Base-by-base conservation (phyloP, 2,113 vertebrate genomes). In the Conger conger region DNA sequence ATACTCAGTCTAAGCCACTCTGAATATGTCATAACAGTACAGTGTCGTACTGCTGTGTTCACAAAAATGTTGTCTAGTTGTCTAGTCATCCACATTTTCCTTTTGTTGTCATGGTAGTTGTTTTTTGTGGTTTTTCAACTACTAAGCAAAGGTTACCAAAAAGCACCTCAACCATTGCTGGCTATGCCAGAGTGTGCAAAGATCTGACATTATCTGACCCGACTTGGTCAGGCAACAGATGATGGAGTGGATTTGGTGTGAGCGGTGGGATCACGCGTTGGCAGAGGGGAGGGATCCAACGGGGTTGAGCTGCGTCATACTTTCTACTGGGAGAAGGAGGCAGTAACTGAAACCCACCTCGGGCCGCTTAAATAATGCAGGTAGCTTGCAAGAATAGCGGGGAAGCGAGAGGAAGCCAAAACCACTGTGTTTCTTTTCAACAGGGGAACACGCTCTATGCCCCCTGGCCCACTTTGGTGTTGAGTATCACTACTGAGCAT, bases 331-430 rank as follows among this genome's bases (percentile, higher is more conserved):
- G 76, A 82, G 38, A 57, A 60, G 27, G 63, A 60, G 77, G 76
- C 30, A 84, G 86, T 57, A 91, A 87, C 86, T 27, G 87, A 90
- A 89, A 86, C 88, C 85, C 53, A 76, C 79, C 45, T 79, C 76
- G 78, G 20, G 42, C n/a, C 0, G n/a, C 68, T 87, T 91, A 63
- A 90, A 90, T 91, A 89, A 91, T 90, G 84, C 87, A 91, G 76
- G 54, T 11, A 27, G 76, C 76, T 18, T 20, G 35, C 27, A 20
- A 78, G 76, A 38, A 78, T 38, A 78, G 76, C 76, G 33, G 76
- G 16, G 16, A 18, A 17, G 76, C 33, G 27, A 37, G 80, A 84
- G 77, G 42, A 77, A 54, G 83, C 81, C 35, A 81, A 79, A 83
- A 42, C 82, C 76, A 17, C 38, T 80, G 84, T 40, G 37, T 42